phyloP scores from a whole-genome alignment of 2,888 invertebrate species.

The Chydorus sphaericus region DNA sequence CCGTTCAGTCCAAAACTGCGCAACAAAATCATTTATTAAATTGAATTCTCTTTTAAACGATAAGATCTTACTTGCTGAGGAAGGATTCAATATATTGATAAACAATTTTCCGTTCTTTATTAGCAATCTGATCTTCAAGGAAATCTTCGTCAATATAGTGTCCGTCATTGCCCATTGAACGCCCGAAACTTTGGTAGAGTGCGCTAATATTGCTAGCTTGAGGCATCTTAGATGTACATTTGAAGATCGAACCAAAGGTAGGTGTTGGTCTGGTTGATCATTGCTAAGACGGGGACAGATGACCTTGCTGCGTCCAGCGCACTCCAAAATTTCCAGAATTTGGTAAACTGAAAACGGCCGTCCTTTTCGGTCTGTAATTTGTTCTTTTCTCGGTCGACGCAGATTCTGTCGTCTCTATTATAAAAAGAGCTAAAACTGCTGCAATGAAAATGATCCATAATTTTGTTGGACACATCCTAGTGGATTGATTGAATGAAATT shows the following conservation, averaged over 20 bases:
- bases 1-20: neutral
- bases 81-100: neutral
- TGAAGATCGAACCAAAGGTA: neutral
- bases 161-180: neutral
- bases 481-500: no score
- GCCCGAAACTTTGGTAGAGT: neutral
- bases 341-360: no score
- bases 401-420: no score
- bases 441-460: no score
- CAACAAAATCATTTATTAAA: neutral
- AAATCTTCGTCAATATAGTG: neutral
- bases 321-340: no score
- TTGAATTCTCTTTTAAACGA: neutral
- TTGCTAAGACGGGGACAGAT: neutral
- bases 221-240: neutral
- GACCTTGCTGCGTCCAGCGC: no score
- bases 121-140: neutral
- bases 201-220: neutral
- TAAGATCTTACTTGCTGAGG: neutral
- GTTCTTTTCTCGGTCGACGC: no score
- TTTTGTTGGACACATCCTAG: no score
- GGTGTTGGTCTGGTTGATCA: neutral
- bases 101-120: neutral
- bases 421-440: no score
- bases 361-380: no score